Conservation (phyloP, 2,113 vertebrate genomes). For the Macrotis lagotis region DNA sequence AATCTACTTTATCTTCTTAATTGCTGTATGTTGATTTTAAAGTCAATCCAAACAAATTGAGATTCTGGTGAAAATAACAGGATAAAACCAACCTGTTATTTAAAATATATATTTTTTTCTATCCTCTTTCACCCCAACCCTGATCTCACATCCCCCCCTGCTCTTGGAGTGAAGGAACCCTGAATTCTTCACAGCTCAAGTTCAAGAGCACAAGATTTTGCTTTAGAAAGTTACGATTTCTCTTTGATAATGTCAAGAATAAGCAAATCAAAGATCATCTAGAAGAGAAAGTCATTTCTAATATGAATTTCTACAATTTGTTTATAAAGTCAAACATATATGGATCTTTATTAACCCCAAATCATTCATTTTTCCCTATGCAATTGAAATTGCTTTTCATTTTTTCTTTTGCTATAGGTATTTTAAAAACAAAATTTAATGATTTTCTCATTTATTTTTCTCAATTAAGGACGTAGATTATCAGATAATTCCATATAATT, state of each 20-base stretch:
- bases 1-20: background rate
- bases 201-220: background rate
- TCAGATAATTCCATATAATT: background rate
- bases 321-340: background rate
- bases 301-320: background rate
- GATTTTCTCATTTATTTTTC: background rate
- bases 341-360: no score
- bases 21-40: background rate
- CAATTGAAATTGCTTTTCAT: background rate
- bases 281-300: background rate
- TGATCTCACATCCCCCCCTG: no score
- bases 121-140: no score
- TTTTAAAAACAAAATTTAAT: slow-evolving; percentile 29
- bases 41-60: background rate
- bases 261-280: no score
- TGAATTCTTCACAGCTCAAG: no score
- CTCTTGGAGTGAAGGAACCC: no score
- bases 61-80: background rate
- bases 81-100: background rate
- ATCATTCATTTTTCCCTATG: no score
- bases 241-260: background rate
- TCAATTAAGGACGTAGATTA: background rate
- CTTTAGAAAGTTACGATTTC: background rate
- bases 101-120: no score
- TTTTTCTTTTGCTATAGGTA: background rate